Evolutionary conservation across 2,797 vertebrate species (phyloP).

Genomic region (Acipenser ruthenus): DNA sequence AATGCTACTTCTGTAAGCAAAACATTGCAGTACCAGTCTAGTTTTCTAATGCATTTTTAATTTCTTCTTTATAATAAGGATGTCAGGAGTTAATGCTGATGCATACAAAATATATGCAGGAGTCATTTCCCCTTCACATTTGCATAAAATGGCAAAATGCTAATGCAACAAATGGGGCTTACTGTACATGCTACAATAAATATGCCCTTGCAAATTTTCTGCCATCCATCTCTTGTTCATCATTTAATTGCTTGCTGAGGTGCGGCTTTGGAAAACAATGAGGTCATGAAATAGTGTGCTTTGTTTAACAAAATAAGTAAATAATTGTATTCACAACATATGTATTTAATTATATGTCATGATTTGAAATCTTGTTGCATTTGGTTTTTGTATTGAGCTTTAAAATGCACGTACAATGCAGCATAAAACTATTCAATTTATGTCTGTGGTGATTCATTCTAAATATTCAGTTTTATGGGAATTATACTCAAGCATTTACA

Average conservation of each 20-base stretch:
- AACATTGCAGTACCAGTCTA: slow-evolving; percentile 60
- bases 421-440: not conserved
- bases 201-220: slow-evolving; percentile 48
- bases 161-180: slow-evolving; percentile 68
- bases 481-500: no score
- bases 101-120: slow-evolving; percentile 74
- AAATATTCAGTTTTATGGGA: not conserved
- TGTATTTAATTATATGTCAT: not conserved
- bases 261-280: slow-evolving; percentile 36
- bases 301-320: not conserved
- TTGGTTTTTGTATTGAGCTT: not conserved
- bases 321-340: not conserved
- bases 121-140: slow-evolving; percentile 75
- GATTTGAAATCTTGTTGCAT: not conserved
- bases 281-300: not conserved
- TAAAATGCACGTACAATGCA: no score
- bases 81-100: slow-evolving; percentile 66
- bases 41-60: slow-evolving; percentile 84
- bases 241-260: slow-evolving; percentile 53
- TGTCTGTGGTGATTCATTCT: not conserved
- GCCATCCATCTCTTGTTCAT: slow-evolving; percentile 54
- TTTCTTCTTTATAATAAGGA: slow-evolving; percentile 75
- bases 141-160: slow-evolving; percentile 85
- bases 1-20: slow-evolving; percentile 69
- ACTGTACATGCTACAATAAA: slow-evolving; percentile 62